phyloP scores from a whole-genome alignment of 2,888 invertebrate genomes.

The Athetis lepigone region DNA sequence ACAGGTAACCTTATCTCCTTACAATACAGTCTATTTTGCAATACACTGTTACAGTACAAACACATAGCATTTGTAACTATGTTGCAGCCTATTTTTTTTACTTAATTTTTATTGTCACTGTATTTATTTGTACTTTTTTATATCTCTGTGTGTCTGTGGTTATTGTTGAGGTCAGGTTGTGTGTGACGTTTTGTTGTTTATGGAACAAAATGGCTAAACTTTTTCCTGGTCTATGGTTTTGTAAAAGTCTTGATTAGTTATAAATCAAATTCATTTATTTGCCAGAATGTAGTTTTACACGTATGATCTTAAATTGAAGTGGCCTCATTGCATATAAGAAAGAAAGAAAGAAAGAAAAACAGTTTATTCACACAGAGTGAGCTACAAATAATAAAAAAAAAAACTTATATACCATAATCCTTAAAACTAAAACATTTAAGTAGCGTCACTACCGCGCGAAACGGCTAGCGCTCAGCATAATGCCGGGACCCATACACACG shows the following conservation, averaged over 20 bases:
- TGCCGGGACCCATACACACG: no score
- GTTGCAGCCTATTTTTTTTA: constrained; percentile 65
- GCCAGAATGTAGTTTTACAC: no score
- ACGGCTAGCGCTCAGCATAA: no score
- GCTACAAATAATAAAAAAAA: no score
- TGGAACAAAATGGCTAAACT: background rate
- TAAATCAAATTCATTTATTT: no score
- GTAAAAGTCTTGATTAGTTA: background rate
- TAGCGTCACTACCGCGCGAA: no score
- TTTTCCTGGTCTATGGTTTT: background rate
- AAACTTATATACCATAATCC: no score
- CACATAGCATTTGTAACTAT: constrained; percentile 67
- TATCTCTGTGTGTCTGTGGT: constrained; percentile 51
- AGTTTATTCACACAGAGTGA: no score
- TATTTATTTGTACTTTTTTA: constrained; percentile 60
- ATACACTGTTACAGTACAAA: constrained; percentile 45
- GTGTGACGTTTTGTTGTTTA: constrained; percentile 7
- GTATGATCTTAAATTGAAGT: no score
- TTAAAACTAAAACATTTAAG: no score
- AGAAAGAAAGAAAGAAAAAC: no score
- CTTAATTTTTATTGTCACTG: constrained; percentile 44
- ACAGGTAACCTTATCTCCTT: constrained; percentile 74
- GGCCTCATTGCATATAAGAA: no score
- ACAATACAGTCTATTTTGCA: constrained; percentile 42
- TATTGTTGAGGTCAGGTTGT: constrained; percentile 61